These are phyloP conservation scores for Littorina saxatilis DNA, from an alignment of 1,140 invertebrate genomes.

Conservation along the genomic window DNA sequence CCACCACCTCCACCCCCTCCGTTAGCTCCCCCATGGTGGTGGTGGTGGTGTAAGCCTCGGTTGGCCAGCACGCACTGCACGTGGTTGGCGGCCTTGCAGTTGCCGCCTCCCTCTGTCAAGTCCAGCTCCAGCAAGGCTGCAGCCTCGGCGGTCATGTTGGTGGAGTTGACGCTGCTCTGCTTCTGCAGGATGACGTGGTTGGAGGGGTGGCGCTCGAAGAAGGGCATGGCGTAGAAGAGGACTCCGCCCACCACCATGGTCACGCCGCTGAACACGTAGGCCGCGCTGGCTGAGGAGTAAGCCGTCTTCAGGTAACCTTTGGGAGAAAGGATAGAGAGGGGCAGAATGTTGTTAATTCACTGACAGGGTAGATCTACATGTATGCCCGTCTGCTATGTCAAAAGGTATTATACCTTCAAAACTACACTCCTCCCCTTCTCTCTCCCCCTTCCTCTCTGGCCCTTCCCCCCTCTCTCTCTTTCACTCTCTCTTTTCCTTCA, in stretches of 20 bases:
- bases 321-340: conserved; percentile 28
- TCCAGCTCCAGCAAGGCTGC: conserved; percentile 70
- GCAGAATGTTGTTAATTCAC: too few species aligned
- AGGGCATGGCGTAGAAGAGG: conserved; percentile 68
- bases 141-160: conserved; percentile 65
- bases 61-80: conserved; percentile 25
- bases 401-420: too few species aligned
- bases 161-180: conserved; percentile 59
- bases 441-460: too few species aligned
- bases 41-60: too few species aligned
- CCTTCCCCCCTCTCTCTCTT: too few species aligned
- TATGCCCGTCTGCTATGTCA: too few species aligned
- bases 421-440: too few species aligned
- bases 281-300: conserved; percentile 55
- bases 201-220: conserved; percentile 66
- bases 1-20: not conserved
- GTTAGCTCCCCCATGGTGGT: too few species aligned
- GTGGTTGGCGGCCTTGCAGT: conserved; percentile 48
- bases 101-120: conserved; percentile 59
- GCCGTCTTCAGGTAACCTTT: conserved; percentile 67
- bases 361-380: too few species aligned
- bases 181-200: conserved; percentile 68
- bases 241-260: conserved; percentile 66
- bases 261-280: conserved; percentile 67
- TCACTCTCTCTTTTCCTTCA: too few species aligned